phyloP scores from a whole-genome alignment of 2,888 invertebrate species.

The Cremastobaeus sp. region DNA sequence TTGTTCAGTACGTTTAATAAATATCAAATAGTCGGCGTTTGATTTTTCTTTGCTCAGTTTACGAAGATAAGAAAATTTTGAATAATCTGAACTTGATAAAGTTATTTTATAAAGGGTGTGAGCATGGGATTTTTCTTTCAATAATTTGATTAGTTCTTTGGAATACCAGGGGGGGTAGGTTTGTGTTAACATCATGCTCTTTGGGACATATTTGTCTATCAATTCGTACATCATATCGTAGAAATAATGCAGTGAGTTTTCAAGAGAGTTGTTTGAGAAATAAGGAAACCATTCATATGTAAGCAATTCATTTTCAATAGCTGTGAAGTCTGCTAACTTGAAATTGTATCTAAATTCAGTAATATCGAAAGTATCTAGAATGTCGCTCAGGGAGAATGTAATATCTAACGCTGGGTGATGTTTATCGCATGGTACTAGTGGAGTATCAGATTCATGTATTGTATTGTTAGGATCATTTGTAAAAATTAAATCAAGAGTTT shows the following conservation, averaged over 20 bases:
- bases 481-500: neutral
- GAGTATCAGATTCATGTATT: neutral
- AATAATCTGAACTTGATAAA: neutral
- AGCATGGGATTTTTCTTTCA: neutral
- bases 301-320: neutral
- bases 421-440: neutral
- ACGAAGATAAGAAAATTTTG: neutral
- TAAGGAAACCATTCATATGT: neutral
- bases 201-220: constrained; percentile 2
- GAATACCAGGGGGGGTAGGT: constrained; percentile 9
- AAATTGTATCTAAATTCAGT: neutral
- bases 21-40: neutral
- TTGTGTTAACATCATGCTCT: neutral
- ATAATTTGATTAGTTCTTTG: neutral
- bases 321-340: neutral
- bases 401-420: neutral
- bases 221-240: neutral
- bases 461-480: neutral
- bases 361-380: neutral
- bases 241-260: neutral
- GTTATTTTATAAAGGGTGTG: neutral
- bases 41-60: neutral
- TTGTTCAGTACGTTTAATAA: neutral
- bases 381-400: neutral
- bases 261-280: neutral